Base-by-base conservation (phyloP, 2,113 vertebrate species). In the Patagioenas fasciata region DNA sequence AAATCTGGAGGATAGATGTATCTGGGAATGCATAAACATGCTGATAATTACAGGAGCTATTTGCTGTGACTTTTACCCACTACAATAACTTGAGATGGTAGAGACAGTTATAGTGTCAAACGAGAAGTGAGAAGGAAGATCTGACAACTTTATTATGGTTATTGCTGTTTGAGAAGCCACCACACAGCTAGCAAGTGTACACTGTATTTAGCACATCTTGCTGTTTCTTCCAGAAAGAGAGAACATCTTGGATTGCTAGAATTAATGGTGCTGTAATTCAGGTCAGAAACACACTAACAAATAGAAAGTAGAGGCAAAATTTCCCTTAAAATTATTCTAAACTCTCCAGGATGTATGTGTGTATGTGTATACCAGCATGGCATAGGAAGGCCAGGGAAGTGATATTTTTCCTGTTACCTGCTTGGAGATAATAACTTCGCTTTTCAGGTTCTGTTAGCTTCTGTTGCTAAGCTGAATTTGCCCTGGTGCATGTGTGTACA, bases 61-160 rank as follows among this genome's bases (percentile, higher is more conserved):
- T 89, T 82, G 74, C 58, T 80, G 57, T 83, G 77, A 64, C 40
- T 89, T 60, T 91, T 83, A 75, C 9, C 58, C n/a, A 62, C 58
- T 80, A 51, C 54, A 77, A 6, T 89, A 94, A 61, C 42, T 53
- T 67, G 53, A 92, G 57, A 40, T 34, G 42, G 53, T 58, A 71
- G 65, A 74, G 29, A 44, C 15, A 79, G 54, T 82, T 88, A 61
- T 8, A n/a, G 25, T 60, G 61, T 83, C 82, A 91, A 79, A 86
- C 56, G 50, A 91, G 70, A 89, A 88, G 25, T 54, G 58, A 88
- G 79, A 94, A 96, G 38, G 38, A 89, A 83, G 71, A 90, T 88
- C 57, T 86, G 72, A 86, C 60, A 70, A 54, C 50, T 88, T 96
- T 80, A 83, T 88, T 91, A 92, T 20, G 77, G 77, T 85, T 88